Conservation (phyloP, 2,888 invertebrate genomes). For the Scaeva pyrastri region DNA sequence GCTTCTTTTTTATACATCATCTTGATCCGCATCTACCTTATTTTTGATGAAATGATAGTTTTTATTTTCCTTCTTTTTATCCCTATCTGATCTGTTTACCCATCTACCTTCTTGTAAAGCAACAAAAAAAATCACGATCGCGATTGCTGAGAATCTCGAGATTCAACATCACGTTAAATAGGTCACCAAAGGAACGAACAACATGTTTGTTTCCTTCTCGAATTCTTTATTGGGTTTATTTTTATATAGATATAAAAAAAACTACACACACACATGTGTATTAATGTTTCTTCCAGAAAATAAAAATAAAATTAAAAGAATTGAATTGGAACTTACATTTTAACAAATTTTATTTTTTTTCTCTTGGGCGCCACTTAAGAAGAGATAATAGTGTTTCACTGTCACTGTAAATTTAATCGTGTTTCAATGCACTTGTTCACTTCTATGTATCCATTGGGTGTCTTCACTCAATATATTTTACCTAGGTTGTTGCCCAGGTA, state of each 20-base stretch:
- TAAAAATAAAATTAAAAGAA: background rate
- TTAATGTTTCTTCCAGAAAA: background rate
- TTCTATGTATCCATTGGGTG: constrained; percentile 51
- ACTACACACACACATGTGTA: background rate
- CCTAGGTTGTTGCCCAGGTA: background rate
- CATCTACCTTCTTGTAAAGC: constrained; percentile 30
- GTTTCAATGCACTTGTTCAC: constrained; percentile 57
- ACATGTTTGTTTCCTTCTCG: constrained; percentile 17
- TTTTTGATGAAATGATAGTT: too few relatives aligned
- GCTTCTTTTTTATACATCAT: too few relatives aligned
- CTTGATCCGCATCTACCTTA: too few relatives aligned
- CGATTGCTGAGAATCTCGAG: constrained; percentile 53
- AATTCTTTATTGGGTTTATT: constrained; percentile 7
- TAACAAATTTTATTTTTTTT: background rate
- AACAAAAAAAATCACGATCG: constrained; percentile 74
- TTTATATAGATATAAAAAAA: background rate
- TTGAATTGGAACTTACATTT: constrained; percentile 58
- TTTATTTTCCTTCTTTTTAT: too few relatives aligned
- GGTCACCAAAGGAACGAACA: constrained; percentile 79
- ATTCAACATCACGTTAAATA: constrained; percentile 78
- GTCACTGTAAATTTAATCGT: constrained; percentile 45
- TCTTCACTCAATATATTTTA: constrained; percentile 46
- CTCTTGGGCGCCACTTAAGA: constrained; percentile 13
- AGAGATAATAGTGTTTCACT: constrained; percentile 44
- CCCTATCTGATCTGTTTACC: background rate